Conservation (phyloP, 1,140 invertebrate genomes). For the Archegozetes longisetosus region DNA sequence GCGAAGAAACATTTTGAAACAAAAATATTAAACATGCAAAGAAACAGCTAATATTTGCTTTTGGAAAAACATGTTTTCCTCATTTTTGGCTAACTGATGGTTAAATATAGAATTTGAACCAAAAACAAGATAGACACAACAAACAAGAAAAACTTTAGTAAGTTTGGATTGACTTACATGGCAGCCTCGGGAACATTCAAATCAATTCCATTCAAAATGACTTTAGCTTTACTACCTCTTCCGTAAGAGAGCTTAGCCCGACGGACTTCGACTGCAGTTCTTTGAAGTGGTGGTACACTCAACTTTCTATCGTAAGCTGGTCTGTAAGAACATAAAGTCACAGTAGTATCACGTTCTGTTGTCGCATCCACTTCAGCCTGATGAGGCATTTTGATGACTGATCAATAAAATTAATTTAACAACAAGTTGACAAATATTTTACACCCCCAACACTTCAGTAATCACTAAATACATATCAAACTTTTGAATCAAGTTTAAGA, state of each 20-base stretch:
- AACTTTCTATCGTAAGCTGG: conserved; percentile 5
- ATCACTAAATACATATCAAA: too few species aligned
- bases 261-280: conserved; percentile 18
- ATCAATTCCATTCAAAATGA: conserved; percentile 18
- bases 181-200: conserved; percentile 20
- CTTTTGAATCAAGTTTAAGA: too few species aligned
- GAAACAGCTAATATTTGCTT: too few species aligned
- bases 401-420: background rate
- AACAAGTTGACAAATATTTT: background rate
- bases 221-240: conserved; percentile 15
- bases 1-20: too few species aligned
- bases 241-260: conserved; percentile 18
- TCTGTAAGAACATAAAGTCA: conserved; percentile 14
- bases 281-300: background rate
- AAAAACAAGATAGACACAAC: too few species aligned
- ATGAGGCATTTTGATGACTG: conserved; percentile 1
- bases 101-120: too few species aligned
- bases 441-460: background rate
- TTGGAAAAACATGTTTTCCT: too few species aligned
- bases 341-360: background rate
- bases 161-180: conserved; percentile 23
- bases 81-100: too few species aligned
- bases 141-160: too few species aligned
- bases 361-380: conserved; percentile 1
- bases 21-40: too few species aligned